Evolutionary conservation across 2,888 invertebrate genomes (phyloP), one percentile per base, ranked within the genome.

Genomic region (Hypena proboscidalis): DNA sequence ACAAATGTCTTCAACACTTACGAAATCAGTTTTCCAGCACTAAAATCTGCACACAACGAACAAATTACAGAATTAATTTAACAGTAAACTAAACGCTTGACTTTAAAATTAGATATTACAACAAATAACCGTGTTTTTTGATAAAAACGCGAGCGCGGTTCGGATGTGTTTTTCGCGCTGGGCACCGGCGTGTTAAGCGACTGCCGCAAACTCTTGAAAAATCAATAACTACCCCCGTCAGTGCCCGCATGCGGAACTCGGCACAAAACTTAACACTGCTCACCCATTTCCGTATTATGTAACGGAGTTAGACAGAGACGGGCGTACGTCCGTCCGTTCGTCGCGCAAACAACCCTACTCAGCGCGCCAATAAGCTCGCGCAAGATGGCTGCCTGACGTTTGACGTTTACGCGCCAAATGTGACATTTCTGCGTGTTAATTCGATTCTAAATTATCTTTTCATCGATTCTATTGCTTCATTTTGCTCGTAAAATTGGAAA

Each of bases 181-280:
- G 80, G 77, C 74, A 84, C 88, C 88, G 90, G 87, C 86, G 76
- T 81, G 82, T 74, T 79, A 66, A 73, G 74, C 78, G 81, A 90
- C 90, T 90, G 88, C 89, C 86, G 90, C 90, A 90, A 85, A 83
- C 85, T 85, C 82, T 68, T 56, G 84, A 76, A 89, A 90, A 90
- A 90, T 90, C 89, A 85, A 89, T 90, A 89, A 70, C 84, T 65
- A 85, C 85, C 88, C 77, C 69, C 74, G 70, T 58, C 70, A 67
- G 60, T 63, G 67, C 70, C 85, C 87, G 86, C 86, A 90, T 90
- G 90, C 90, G 90, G 90, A 89, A 87, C 84, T 78, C 65, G 54
- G 66, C 63, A 70, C 74, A 68, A 76, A 75, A 76, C 74, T 67
- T 75, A 78, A 80, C 85, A 82, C 84, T 81, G 78, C 84, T 88